phyloP scores from a whole-genome alignment of 2,113 vertebrate genomes.

The Tenrec ecaudatus region DNA sequence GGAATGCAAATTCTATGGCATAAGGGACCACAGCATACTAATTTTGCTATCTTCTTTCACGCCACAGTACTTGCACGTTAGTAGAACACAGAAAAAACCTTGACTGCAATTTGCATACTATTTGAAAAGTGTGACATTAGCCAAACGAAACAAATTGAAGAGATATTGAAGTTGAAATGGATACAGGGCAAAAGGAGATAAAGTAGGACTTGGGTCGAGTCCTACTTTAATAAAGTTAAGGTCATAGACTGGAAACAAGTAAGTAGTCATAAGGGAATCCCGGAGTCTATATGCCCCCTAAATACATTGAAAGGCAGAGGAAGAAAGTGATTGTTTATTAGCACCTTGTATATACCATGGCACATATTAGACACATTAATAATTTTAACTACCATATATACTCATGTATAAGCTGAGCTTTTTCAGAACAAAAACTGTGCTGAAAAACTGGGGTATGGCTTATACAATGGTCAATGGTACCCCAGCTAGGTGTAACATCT shows the following conservation, averaged over 20 bases:
- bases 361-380: not conserved
- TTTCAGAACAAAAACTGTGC: no score
- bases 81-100: not conserved
- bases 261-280: not conserved
- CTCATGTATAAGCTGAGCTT: no score
- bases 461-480: no score
- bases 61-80: not conserved
- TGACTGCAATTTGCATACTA: not conserved
- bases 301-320: not conserved
- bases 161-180: not conserved
- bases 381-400: not conserved
- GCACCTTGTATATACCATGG: not conserved
- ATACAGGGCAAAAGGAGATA: not conserved
- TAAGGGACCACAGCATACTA: not conserved
- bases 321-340: not conserved
- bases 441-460: no score
- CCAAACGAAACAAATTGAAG: conserved; percentile 8
- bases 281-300: not conserved
- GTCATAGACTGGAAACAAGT: not conserved
- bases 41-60: not conserved
- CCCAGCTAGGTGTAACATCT: no score
- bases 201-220: not conserved
- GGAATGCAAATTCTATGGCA: not conserved
- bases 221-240: conserved; percentile 14
- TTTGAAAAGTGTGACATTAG: not conserved